Base-by-base conservation (phyloP, 2,797 vertebrate genomes). In the Spinus olivaceus region DNA sequence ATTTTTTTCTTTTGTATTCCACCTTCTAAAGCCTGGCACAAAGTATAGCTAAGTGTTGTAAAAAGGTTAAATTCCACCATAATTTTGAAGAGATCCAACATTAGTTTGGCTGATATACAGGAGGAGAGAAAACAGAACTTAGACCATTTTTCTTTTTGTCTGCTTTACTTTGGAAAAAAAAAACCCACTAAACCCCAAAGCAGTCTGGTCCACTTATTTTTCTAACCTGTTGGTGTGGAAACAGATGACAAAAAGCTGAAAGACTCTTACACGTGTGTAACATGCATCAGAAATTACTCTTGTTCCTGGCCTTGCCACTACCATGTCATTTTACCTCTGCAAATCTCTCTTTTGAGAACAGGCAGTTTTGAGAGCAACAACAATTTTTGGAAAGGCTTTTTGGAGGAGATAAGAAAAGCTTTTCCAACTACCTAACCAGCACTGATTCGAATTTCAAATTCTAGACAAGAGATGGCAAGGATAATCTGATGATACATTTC, bases 101-200 rank as follows among this genome's bases (percentile, higher is more conserved):
- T 28, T 21, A 66, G 7, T 72, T 81, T 44, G 76, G n/a, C 39
- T 47, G 10, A 15, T 33, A 35, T 9, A 47, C 0, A n/a, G 20
- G 25, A 39, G 78, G 82, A 78, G 24, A 56, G 33, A 21, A 84
- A 82, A 72, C 2, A 69, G n/a, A 53, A 65, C 42, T 39, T 65
- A 28, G 14, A 63, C 10, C 3, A 18, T 10, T 69, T 71, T 53
- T 66, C 8, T n/a, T 77, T 74, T 51, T 63, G 7, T 18, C 32
- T 81, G 23, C 23, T 89, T 81, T 35, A 46, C 18, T 59, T 82
- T 24, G 13, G 23, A 7, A 18, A 42, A 47, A 73, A 44, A 35
- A 3, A 1, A 5, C 3, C 10, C 17, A 12, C 5, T 7, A 57
- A 70, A 61, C 9, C 13, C 13, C 14, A 23, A 8, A 50, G 20